phyloP scores from a whole-genome alignment of 2,888 invertebrate species.

The Melinaea marsaeus region DNA sequence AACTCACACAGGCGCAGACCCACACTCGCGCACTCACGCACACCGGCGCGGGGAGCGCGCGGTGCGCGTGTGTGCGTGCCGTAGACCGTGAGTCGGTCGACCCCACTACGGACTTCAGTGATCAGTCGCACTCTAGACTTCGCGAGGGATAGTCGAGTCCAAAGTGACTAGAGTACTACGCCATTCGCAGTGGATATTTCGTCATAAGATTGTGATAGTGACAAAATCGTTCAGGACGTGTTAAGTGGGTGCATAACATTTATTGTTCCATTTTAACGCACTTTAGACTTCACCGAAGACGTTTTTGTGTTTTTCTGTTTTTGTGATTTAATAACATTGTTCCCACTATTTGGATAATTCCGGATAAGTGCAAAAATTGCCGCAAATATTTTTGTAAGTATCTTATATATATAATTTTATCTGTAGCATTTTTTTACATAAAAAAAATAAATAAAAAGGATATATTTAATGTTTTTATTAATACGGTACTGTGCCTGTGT shows the following conservation, averaged over 20 bases:
- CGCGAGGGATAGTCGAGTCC: conserved; percentile 57
- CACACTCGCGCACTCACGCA: conserved; percentile 40
- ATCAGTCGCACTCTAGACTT: conserved; percentile 69
- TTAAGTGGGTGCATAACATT: conserved; percentile 66
- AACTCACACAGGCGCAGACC: conserved; percentile 50
- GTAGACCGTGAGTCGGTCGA: conserved; percentile 63
- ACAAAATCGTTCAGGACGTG: conserved; percentile 65
- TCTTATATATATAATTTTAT: conserved; percentile 34
- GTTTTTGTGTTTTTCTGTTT: conserved; percentile 51
- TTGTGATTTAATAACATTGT: conserved; percentile 68
- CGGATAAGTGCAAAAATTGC: conserved; percentile 59
- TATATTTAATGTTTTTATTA: conserved; percentile 7
- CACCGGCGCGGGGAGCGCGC: conserved; percentile 28
- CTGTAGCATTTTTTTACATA: conserved; percentile 8
- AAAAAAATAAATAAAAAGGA: background rate
- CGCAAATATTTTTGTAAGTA: conserved; percentile 78
- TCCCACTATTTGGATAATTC: conserved; percentile 74
- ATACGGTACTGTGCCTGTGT: background rate
- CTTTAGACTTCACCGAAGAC: conserved; percentile 57
- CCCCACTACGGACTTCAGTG: conserved; percentile 76
- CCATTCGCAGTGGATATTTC: conserved; percentile 69
- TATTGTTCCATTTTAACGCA: conserved; percentile 48
- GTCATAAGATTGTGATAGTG: conserved; percentile 75
- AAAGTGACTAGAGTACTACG: conserved; percentile 51
- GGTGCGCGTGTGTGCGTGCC: conserved; percentile 50